Percentiles rank a stretch among this genome's conserved stretches.
Evolutionary conservation across 2,888 invertebrate species (phyloP).

Genomic region (Phlogophora meticulosa): DNA sequence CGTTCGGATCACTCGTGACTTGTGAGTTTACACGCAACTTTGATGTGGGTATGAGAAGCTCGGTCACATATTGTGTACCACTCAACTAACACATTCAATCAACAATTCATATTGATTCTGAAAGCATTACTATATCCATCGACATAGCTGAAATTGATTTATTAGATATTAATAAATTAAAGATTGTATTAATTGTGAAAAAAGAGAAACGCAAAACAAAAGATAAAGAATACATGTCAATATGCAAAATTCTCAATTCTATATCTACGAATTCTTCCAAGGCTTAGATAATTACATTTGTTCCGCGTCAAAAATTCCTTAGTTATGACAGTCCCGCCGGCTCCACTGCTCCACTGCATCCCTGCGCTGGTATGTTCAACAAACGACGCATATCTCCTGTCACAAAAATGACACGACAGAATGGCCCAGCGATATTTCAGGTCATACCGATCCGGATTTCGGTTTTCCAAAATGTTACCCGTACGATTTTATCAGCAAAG

Average conservation of each 20-base stretch:
- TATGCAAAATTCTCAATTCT: neutral
- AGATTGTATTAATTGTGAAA: too few relatives aligned
- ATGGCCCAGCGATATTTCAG: slow-evolving; percentile 45
- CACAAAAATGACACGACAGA: slow-evolving; percentile 43
- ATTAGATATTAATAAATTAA: neutral
- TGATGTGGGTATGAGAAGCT: slow-evolving; percentile 15
- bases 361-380: slow-evolving; percentile 13
- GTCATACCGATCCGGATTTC: slow-evolving; percentile 29
- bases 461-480: slow-evolving; percentile 32
- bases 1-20: slow-evolving; percentile 1
- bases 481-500: slow-evolving; percentile 38
- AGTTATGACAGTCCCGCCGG: too few relatives aligned
- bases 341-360: slow-evolving; percentile 1
- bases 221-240: neutral
- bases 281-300: neutral
- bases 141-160: neutral
- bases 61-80: neutral
- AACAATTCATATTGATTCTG: neutral
- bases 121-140: neutral
- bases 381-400: slow-evolving; percentile 16
- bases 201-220: neutral
- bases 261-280: neutral
- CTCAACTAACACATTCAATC: neutral
- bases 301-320: neutral
- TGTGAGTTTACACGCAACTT: slow-evolving; percentile 4